Base-by-base conservation (phyloP, 92 coral and sea anemone genomes). In the Siderastrea radians region DNA sequence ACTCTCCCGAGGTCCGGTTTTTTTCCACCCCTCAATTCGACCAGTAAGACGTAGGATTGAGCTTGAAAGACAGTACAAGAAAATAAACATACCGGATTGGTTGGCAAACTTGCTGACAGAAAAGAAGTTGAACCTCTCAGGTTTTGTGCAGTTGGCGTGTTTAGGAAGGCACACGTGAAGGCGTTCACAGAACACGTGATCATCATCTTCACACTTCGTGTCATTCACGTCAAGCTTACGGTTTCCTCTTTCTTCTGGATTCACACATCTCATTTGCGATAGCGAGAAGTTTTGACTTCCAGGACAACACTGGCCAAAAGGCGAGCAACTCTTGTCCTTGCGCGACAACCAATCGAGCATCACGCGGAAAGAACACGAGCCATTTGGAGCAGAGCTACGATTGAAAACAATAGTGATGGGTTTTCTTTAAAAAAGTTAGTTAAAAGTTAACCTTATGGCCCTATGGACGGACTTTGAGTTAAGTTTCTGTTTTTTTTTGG, bases 51-150 rank as follows among this genome's bases (percentile, higher is more conserved):
- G 38, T 26, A 0, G 38, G 38, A 26, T 26, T 26, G 38, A 26
- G 38, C 38, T 26, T 26, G 38, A 26, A 26, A 26, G 38, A 26
- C 38, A 26, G 38, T 26, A 52, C 43, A 16, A n/a, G 13, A 2
- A 53, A 3, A 15, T 46, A n/a, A 1, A 79, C 84, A 44, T 64
- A 79, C 84, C 84, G 9, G 74, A 64, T 38, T 10, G 71, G 84
- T 79, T 79, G 47, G 84, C 84, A 65, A 79, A 79, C 26, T 14
- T 61, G 60, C 86, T 82, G 78, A 70, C 86, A 8, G 77, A 69
- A 15, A 72, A 82, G 78, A 67, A 82, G 59, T 82, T 47, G 43
- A 72, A 70, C 8, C 3, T 68, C 16, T 15, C 26, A 2, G 71
- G 68, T 38, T 70, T 48, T 2, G 77, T 70, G 78, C 86, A 82